These are phyloP conservation scores for Rhabdomys pumilio DNA, from an alignment of 2,797 vertebrate genomes.

Conservation along the genomic window DNA sequence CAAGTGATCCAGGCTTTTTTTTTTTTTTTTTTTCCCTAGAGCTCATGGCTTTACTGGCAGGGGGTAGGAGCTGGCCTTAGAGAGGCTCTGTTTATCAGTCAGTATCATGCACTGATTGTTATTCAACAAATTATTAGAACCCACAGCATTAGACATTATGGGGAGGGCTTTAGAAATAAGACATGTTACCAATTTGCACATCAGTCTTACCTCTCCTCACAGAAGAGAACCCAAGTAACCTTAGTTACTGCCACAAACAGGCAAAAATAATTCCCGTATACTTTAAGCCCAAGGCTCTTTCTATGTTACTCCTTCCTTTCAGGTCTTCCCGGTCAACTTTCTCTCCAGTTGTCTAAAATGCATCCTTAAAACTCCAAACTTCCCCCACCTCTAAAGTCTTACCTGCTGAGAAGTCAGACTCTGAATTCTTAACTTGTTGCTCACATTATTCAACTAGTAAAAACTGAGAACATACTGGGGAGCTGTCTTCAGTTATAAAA, in stretches of 20 bases:
- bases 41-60: constrained; percentile 17
- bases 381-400: background rate
- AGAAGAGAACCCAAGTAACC: background rate
- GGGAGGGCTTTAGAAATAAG: background rate
- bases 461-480: background rate
- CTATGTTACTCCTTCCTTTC: background rate
- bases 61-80: background rate
- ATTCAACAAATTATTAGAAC: constrained; percentile 43
- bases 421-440: background rate
- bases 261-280: background rate
- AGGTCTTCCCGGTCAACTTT: background rate
- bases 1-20: background rate
- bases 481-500: background rate
- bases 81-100: background rate
- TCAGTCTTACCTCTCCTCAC: background rate
- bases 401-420: background rate
- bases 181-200: background rate
- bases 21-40: background rate
- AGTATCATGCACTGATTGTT: background rate
- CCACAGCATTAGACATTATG: background rate
- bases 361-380: background rate
- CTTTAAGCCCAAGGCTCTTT: background rate
- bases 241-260: background rate
- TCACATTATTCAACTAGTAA: background rate
- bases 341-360: background rate